Base-by-base conservation (phyloP, 2,113 vertebrate genomes). In the Odobenus rosmarus region DNA sequence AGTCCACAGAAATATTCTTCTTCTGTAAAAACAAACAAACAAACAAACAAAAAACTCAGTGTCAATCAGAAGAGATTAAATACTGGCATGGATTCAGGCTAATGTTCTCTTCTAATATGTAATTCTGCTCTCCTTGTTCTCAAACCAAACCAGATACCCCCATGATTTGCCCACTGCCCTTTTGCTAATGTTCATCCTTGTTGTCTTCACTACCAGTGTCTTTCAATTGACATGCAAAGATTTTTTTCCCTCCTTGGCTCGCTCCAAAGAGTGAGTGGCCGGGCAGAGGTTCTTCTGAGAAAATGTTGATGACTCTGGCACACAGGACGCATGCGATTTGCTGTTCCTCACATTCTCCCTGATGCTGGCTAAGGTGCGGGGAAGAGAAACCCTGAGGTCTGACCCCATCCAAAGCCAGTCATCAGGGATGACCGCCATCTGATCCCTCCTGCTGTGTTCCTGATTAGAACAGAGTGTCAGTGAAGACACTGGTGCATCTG, bases 401-500 rank as follows among this genome's bases (percentile, higher is more conserved):
- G 28, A 46, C 62, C 28, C 23, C 31, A 72, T 90, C 74, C 36
- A n/a, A 77, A 88, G 46, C 15, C 14, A 28, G 12, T 92, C 39
- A 36, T 76, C 76, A 53, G 11, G 23, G 57, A 28, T 82, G 69
- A 57, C 69, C 0, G 1, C 61, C 46, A 31, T 80, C 77, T 51
- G 69, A 82, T 11, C 2, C 5, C 24, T 82, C 81, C 92, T 55
- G 61, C 95, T 76, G 88, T 24, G 94, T 71, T 21, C 21, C 31
- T 93, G 94, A 80, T 96, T 89, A 94, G 51, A 97, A 90, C 57
- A 12, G 11, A 79, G 55, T 46, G 2, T 77, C 76, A 64, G 57
- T 28, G 16, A 92, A 89, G 88, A 88, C 16, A 39, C 5, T 19
- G 28, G 53, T 31, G 23, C 77, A 5, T 67, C 67, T 46, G 6